These are phyloP conservation scores for Diceros bicornis DNA, from an alignment of 2,797 vertebrate species.

Conservation along the genomic window DNA sequence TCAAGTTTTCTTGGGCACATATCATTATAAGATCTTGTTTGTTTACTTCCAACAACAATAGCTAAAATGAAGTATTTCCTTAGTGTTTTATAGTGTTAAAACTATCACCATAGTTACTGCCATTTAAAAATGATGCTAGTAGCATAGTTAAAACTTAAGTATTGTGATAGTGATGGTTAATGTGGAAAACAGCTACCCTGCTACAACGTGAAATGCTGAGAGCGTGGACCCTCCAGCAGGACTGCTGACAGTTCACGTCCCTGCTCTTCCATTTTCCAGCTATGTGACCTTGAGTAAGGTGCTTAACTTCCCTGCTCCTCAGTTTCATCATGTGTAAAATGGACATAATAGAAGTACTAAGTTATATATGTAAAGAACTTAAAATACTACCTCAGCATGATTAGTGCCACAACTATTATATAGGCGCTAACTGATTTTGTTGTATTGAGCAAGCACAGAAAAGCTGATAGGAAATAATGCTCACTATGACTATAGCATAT, in stretches of 20 bases:
- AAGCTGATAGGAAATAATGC: neutral
- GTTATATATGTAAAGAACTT: neutral
- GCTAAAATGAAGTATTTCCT: constrained; percentile 39
- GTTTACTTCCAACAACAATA: constrained; percentile 54
- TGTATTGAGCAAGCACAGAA: constrained; percentile 48
- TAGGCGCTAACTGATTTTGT: neutral
- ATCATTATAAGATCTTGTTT: constrained; percentile 36
- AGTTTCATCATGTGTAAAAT: constrained; percentile 21
- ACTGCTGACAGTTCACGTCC: neutral
- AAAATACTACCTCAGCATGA: neutral
- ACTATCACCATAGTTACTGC: neutral
- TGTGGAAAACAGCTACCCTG: neutral
- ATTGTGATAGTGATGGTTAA: neutral
- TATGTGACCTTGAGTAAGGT: constrained; percentile 5
- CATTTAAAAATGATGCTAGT: constrained; percentile 38
- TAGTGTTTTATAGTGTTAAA: constrained; percentile 45
- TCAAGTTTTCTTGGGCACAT: constrained; percentile 30
- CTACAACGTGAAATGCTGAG: neutral
- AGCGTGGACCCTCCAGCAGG: neutral
- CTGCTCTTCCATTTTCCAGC: neutral
- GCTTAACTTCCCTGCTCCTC: neutral
- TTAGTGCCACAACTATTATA: neutral
- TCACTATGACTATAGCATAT: neutral
- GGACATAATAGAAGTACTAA: neutral
- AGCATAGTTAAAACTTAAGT: constrained; percentile 49